These are phyloP conservation scores for Zootermopsis nevadensis DNA, from an alignment of 2,888 invertebrate species.

Conservation along the genomic window DNA sequence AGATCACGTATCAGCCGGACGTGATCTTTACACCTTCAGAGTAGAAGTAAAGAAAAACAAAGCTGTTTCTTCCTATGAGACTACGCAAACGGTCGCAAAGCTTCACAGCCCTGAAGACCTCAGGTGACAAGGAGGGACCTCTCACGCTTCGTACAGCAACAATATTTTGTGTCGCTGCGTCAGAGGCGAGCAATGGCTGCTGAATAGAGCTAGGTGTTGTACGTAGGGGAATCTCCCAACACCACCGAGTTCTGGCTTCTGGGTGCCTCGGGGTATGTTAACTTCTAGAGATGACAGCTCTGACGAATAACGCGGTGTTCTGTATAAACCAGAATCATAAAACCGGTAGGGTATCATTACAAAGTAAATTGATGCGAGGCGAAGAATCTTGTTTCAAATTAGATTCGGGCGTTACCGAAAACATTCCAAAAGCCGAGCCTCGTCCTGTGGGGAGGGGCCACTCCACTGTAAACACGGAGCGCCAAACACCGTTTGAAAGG, in stretches of 20 bases:
- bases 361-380: constrained; percentile 42
- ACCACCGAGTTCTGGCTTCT: too few species aligned
- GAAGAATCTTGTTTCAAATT: constrained; percentile 43
- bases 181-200: too few species aligned
- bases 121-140: too few species aligned
- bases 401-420: constrained; percentile 40
- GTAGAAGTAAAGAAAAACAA: too few species aligned
- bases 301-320: constrained; percentile 5
- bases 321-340: constrained; percentile 16
- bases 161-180: too few species aligned
- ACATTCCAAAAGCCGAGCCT: background rate
- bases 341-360: constrained; percentile 41
- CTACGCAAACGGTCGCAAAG: too few species aligned
- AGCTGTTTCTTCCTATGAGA: too few species aligned
- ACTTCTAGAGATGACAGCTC: background rate
- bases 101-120: too few species aligned
- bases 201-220: too few species aligned
- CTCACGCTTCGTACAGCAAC: too few species aligned
- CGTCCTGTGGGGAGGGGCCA: background rate
- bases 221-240: constrained; percentile 4
- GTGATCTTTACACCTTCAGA: too few species aligned
- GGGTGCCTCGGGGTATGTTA: background rate
- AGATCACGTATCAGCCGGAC: too few species aligned
- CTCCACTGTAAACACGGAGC: constrained; percentile 19
- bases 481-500: background rate